Conservation (phyloP, 2,113 vertebrate genomes). For the Plecturocebus donacophilus region DNA sequence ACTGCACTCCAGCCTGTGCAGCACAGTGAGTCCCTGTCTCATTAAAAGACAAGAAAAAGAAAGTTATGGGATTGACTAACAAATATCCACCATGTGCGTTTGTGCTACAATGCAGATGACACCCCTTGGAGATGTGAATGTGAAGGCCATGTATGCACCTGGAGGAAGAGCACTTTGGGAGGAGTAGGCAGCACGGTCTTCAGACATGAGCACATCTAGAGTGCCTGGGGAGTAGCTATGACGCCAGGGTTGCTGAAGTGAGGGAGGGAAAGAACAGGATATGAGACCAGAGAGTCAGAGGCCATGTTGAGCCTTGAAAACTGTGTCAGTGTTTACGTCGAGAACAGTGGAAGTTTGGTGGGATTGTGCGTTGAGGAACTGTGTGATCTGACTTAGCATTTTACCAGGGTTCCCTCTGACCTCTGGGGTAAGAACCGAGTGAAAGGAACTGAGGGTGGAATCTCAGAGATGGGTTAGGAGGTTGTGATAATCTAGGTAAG, state of each 20-base stretch:
- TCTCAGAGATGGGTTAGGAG: background rate
- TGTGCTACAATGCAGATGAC: fast-evolving
- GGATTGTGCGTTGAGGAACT: background rate
- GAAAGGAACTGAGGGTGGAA: background rate
- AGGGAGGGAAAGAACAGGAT: background rate
- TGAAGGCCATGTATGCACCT: background rate
- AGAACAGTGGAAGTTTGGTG: background rate
- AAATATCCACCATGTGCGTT: background rate
- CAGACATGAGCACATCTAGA: background rate
- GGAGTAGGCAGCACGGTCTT: background rate
- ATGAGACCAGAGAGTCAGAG: background rate
- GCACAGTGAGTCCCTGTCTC: too few species aligned
- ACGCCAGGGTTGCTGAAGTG: background rate
- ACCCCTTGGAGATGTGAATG: background rate
- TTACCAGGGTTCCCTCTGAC: background rate
- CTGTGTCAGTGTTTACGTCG: background rate
- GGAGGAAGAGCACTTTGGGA: background rate
- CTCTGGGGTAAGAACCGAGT: background rate
- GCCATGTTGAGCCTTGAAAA: background rate
- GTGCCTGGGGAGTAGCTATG: background rate
- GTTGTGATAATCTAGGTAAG: background rate
- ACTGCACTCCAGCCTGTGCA: too few species aligned
- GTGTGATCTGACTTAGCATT: background rate
- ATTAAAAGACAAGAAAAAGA: too few species aligned
- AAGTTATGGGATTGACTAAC: background rate